phyloP scores from a whole-genome alignment of 2,888 invertebrate genomes.

The Caenorhabditis panamensis region DNA sequence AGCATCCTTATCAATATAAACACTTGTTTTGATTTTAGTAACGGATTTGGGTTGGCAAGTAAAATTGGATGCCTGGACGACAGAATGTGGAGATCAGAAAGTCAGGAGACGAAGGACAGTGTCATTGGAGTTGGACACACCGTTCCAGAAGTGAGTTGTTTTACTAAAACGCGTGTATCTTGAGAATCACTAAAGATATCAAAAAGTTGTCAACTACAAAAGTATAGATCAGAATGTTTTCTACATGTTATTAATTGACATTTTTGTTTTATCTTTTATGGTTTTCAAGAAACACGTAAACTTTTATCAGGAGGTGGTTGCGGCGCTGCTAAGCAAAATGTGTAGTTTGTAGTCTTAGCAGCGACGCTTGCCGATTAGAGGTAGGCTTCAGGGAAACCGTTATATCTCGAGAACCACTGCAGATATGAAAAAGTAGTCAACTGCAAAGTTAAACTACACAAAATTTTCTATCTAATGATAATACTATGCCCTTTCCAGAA shows the following conservation, averaged over 20 bases:
- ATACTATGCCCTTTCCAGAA: slow-evolving; percentile 55
- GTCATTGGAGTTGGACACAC: slow-evolving; percentile 69
- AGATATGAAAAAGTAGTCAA: not conserved
- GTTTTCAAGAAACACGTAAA: no score
- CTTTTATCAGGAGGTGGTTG: no score
- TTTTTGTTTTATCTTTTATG: no score
- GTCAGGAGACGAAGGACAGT: slow-evolving; percentile 23
- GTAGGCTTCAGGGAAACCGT: no score
- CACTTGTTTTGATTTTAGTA: slow-evolving; percentile 49
- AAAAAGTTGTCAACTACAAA: no score
- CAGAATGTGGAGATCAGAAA: slow-evolving; percentile 57
- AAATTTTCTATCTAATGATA: not conserved
- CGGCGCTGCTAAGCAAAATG: not conserved
- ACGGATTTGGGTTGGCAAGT: slow-evolving; percentile 69
- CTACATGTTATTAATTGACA: no score
- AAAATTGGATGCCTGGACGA: slow-evolving; percentile 63
- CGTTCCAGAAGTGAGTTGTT: slow-evolving; percentile 64
- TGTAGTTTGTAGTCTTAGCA: not conserved
- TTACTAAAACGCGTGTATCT: no score
- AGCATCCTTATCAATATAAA: not conserved
- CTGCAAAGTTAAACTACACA: not conserved
- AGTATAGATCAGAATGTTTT: no score
- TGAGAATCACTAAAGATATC: no score
- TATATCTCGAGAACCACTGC: not conserved
- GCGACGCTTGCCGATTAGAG: not conserved